phyloP scores from a whole-genome alignment of 37 sponge, comb jelly and placozoan genomes.

The Geodia barretti region DNA sequence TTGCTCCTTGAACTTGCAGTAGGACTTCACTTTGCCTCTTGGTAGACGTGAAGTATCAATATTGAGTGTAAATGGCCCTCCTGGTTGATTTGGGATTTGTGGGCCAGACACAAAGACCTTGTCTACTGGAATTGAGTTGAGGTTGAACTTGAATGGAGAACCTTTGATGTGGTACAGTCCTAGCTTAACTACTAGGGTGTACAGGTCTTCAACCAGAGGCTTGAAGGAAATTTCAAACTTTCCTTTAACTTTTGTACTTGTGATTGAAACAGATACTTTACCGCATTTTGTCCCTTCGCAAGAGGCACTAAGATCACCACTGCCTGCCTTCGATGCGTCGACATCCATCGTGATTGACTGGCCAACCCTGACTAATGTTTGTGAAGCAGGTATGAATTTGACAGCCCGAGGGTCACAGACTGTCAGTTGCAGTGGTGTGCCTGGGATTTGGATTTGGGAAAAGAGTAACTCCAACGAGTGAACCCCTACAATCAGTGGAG shows the following conservation, averaged over 20 bases:
- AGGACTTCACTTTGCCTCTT: no score
- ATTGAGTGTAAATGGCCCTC: no score
- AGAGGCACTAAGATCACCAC: slow-evolving; percentile 21
- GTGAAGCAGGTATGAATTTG: neutral
- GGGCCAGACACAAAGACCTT: no score
- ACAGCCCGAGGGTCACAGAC: no score
- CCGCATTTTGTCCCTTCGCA: slow-evolving; percentile 35
- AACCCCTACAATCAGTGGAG: no score
- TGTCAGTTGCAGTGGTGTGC: no score
- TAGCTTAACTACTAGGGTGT: slow-evolving; percentile 30
- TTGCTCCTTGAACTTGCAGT: no score
- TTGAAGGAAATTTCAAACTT: neutral
- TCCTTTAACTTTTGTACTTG: neutral
- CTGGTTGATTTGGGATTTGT: no score
- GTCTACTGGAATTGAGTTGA: no score
- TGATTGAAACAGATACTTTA: slow-evolving; percentile 3
- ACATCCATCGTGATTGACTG: slow-evolving; percentile 37
- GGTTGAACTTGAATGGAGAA: slow-evolving; percentile 62
- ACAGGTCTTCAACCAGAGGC: slow-evolving; percentile 2
- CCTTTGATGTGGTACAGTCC: slow-evolving; percentile 35
- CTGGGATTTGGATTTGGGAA: no score
- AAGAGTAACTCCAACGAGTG: no score
- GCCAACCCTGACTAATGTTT: slow-evolving; percentile 1
- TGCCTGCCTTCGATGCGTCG: slow-evolving; percentile 57
- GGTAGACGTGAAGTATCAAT: no score